These are phyloP conservation scores for Agrochola litura DNA, from an alignment of 2,888 invertebrate species.

Conservation along the genomic window DNA sequence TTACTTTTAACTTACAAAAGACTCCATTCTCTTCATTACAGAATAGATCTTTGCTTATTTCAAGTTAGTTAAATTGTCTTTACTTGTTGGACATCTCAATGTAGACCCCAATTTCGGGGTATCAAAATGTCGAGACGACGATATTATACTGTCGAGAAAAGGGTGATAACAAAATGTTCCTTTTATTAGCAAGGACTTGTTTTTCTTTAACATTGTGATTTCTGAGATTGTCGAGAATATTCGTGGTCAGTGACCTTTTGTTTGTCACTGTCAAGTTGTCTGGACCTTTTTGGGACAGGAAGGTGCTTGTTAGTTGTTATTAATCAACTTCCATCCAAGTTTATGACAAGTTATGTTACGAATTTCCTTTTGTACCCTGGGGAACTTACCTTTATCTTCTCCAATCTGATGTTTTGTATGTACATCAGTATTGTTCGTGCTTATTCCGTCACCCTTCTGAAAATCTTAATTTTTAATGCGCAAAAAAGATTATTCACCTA, in stretches of 20 bases:
- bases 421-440: background rate
- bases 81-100: constrained; percentile 57
- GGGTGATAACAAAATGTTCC: constrained; percentile 41
- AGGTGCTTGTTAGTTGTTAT: constrained; percentile 47
- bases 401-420: background rate
- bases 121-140: constrained; percentile 57
- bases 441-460: background rate
- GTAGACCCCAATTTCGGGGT: constrained; percentile 45
- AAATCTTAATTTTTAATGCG: background rate
- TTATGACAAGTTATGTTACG: constrained; percentile 33
- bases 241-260: constrained; percentile 31
- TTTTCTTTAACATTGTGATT: constrained; percentile 32
- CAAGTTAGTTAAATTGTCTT: constrained; percentile 15
- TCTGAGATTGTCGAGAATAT: constrained; percentile 16
- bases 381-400: background rate
- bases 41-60: constrained; percentile 14
- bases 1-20: constrained; percentile 6
- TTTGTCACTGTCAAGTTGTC: constrained; percentile 40
- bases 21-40: background rate
- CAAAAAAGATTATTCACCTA: background rate
- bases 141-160: constrained; percentile 57
- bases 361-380: constrained; percentile 15
- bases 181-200: constrained; percentile 31
- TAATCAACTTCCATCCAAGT: constrained; percentile 41
- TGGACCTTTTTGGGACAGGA: constrained; percentile 42